Base-by-base conservation (phyloP, 2,113 vertebrate genomes). In the Pongo abelii region DNA sequence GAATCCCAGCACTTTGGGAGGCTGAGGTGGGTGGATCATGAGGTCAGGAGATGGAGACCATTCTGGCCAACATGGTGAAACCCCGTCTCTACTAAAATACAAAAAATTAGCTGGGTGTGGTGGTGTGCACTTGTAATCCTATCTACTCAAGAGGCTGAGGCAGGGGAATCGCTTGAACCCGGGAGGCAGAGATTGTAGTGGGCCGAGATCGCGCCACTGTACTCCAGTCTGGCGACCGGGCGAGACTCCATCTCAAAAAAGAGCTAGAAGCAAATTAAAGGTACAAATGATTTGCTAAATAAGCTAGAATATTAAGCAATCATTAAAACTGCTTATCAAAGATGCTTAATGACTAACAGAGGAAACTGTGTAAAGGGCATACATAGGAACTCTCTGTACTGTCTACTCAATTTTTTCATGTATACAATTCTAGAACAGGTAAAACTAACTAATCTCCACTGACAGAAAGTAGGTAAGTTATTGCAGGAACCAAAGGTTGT, bases 281-380 rank as follows among this genome's bases (percentile, higher is more conserved):
- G 10, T 55, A 50, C 50, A 91, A 84, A 77, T 78, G 30, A 96
- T 70, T 83, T 50, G 35, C 43, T 96, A 93, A 72, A 72, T 90
- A 81, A 78, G 35, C 43, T 61, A 78, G 17, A 87, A 84, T 64
- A 84, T 89, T 67, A 93, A 69, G 16, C 20, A 38, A 83, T 91
- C 43, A 78, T 70, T 83, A 77, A 93, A 91, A 95, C 35, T 93
- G 67, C 40, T 57, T 25, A 84, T 38, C 22, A 93, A 78, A 81
- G 86, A 83, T 84, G 40, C 35, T 59, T 77, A 52, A 84, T 43
- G 23, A 75, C 13, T 90, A 80, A 79, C 40, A 48, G 22, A 32
- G 20, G 48, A 57, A 95, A 90, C 12, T 74, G 1, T 57, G 8
- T 93, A 52, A 81, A 64, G 32, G 7, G 25, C 32, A 59, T 18